Evolutionary conservation across 2,113 vertebrate species (phyloP).

Genomic region (Phaethon lepturus): DNA sequence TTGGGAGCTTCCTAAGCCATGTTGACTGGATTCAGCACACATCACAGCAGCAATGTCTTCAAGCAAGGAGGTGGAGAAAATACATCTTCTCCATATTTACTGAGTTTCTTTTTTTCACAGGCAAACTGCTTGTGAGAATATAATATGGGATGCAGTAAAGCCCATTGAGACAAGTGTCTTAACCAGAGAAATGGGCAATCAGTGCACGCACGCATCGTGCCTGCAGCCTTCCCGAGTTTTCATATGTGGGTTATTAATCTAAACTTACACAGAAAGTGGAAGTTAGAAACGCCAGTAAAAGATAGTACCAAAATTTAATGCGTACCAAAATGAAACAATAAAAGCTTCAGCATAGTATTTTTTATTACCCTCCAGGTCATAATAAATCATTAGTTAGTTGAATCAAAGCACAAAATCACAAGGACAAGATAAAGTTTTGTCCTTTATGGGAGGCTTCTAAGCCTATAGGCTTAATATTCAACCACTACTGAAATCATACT

Average conservation of each 20-base stretch:
- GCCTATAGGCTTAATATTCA: background rate
- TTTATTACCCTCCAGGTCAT: conserved; percentile 37
- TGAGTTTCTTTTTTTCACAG: background rate
- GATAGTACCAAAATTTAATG: conserved; percentile 41
- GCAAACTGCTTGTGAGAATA: background rate
- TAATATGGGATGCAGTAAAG: background rate
- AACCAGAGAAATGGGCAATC: background rate
- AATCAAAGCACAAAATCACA: conserved; percentile 53
- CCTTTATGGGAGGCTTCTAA: conserved; percentile 5
- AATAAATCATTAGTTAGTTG: conserved; percentile 44
- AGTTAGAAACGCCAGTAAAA: conserved; percentile 30
- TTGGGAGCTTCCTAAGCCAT: rapidly evolving
- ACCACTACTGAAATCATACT: background rate
- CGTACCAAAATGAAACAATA: conserved; percentile 47
- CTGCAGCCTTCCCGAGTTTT: background rate
- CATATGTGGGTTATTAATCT: background rate
- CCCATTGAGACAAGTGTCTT: background rate
- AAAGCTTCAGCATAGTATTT: conserved; percentile 13
- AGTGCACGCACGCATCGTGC: rapidly evolving
- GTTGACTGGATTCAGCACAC: background rate
- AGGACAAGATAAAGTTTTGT: conserved; percentile 30
- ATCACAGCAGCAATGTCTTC: background rate
- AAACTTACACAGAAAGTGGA: background rate
- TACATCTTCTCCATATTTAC: background rate
- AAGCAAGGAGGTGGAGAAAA: background rate